These are phyloP conservation scores for Pogonomyrmex barbatus DNA, from an alignment of 1,140 invertebrate genomes.

Conservation along the genomic window DNA sequence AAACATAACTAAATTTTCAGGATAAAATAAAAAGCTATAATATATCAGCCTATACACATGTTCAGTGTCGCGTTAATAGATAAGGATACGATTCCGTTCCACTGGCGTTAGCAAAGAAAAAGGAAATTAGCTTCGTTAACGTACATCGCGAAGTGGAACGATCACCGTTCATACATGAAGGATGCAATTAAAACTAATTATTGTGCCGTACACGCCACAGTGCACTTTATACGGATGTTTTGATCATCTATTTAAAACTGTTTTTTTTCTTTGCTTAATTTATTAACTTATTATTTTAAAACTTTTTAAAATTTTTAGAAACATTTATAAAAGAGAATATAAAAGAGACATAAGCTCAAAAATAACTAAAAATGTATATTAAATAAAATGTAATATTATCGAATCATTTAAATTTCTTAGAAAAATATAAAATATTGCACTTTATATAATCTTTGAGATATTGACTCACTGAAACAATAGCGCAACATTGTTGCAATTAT, in stretches of 20 bases:
- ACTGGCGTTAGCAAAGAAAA: conserved; percentile 48
- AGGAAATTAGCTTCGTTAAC: conserved; percentile 74
- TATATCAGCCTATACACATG: conserved; percentile 16
- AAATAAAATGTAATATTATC: neutral
- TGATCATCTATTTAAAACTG: conserved; percentile 43
- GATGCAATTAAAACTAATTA: conserved; percentile 73
- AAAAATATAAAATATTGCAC: neutral
- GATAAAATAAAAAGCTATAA: conserved; percentile 18
- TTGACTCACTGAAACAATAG: neutral
- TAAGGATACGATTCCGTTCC: conserved; percentile 56
- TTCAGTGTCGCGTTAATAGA: conserved; percentile 59
- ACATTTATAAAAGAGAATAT: neutral
- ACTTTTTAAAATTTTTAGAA: neutral
- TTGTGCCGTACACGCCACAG: conserved; percentile 38
- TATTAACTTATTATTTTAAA: neutral
- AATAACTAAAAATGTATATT: neutral
- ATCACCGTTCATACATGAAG: conserved; percentile 70
- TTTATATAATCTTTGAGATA: neutral
- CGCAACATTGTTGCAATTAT: neutral
- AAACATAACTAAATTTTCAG: conserved; percentile 15
- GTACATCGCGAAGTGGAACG: conserved; percentile 64
- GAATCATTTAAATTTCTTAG: neutral
- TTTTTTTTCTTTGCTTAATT: conserved; percentile 6
- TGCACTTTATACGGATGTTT: conserved; percentile 12
- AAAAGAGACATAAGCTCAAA: neutral